These are phyloP conservation scores for Rissa tridactyla DNA, from an alignment of 2,113 vertebrate genomes.

Conservation along the genomic window DNA sequence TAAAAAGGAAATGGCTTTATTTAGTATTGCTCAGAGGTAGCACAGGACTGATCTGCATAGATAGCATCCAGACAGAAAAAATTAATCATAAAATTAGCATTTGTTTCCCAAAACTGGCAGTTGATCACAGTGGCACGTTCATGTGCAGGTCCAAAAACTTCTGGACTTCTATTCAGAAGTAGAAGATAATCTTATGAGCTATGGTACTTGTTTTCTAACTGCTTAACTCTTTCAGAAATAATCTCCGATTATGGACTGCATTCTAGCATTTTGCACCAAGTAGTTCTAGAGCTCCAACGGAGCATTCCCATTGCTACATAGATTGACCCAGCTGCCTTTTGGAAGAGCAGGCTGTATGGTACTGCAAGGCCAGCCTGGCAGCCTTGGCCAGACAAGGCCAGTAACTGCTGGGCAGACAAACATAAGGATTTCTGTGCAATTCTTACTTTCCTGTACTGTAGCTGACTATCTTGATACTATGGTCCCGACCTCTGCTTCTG, in stretches of 20 bases:
- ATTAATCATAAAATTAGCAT: background rate
- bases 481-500: background rate
- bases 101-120: background rate
- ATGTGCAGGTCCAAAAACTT: background rate
- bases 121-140: background rate
- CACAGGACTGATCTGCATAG: conserved; percentile 15
- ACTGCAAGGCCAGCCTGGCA: background rate
- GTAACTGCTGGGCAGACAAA: background rate
- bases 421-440: background rate
- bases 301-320: accelerated
- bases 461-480: background rate
- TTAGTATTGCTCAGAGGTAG: conserved; percentile 31
- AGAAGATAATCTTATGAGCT: background rate
- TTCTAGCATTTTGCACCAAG: background rate
- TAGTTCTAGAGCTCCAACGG: background rate
- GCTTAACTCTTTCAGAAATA: background rate
- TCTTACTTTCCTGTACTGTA: background rate
- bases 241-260: background rate
- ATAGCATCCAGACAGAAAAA: background rate
- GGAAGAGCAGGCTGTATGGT: background rate
- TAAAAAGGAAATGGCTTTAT: conserved; percentile 38
- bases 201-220: background rate
- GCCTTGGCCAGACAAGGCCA: background rate
- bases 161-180: background rate
- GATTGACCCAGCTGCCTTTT: background rate